Percentiles rank a stretch among this genome's conserved stretches.
phyloP scores from a whole-genome alignment of 2,888 invertebrate genomes.

The Philaethria dido region DNA sequence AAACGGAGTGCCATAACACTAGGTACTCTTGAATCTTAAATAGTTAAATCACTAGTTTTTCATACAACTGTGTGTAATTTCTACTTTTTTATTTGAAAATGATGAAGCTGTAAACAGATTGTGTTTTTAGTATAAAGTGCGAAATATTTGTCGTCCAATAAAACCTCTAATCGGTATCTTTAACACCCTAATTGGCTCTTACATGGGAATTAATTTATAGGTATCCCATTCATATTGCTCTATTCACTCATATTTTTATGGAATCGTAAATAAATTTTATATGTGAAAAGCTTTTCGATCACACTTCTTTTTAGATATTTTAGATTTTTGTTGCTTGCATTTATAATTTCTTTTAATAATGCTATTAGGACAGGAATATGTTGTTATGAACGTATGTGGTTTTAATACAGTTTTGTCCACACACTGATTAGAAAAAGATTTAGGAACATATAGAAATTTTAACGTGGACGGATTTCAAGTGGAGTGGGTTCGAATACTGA shows the following conservation, averaged over 20 bases:
- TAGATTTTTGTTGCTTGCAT: not conserved
- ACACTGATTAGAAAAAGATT: no score
- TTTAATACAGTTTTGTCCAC: no score
- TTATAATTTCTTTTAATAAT: not conserved
- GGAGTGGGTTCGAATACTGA: no score
- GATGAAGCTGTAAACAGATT: conserved; percentile 15
- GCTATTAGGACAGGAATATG: no score
- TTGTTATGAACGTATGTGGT: no score
- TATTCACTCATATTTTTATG: conserved; percentile 20
- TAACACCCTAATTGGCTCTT: conserved; percentile 56
- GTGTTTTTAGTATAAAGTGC: conserved; percentile 20
- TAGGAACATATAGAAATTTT: no score
- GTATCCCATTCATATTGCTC: conserved; percentile 17
- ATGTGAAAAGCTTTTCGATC: conserved; percentile 15
- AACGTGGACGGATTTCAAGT: no score
- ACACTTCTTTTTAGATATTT: not conserved
- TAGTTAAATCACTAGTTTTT: no score
- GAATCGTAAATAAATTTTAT: conserved; percentile 22
- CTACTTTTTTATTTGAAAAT: no score
- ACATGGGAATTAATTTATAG: conserved; percentile 48
- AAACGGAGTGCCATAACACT: no score
- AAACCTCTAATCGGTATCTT: conserved; percentile 50
- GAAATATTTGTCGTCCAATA: conserved; percentile 42
- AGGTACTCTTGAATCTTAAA: no score
- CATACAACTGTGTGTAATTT: no score